Conservation (phyloP, 2,113 vertebrate genomes). For the Cottus gobio region DNA sequence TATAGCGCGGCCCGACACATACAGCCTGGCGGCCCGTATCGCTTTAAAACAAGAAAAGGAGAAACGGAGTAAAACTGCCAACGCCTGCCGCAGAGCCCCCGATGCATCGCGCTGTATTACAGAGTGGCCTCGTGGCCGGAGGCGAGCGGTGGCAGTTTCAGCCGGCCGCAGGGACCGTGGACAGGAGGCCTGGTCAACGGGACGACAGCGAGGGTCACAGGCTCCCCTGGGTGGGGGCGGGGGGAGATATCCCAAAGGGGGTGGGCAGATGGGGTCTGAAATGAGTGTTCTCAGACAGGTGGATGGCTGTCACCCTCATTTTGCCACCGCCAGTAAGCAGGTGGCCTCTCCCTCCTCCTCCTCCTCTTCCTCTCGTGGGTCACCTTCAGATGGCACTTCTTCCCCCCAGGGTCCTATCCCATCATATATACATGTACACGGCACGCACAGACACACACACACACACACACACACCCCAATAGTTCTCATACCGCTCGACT, state of each 20-base stretch:
- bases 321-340: slow-evolving; percentile 78
- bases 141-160: slow-evolving; percentile 51
- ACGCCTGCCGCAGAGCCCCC: slow-evolving; percentile 14
- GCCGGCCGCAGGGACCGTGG: slow-evolving; percentile 39
- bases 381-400: slow-evolving; percentile 81
- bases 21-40: slow-evolving; percentile 51
- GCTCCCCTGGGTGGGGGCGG: slow-evolving; percentile 75
- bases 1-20: slow-evolving; percentile 52
- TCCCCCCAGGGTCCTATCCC: slow-evolving; percentile 70
- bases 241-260: slow-evolving; percentile 72
- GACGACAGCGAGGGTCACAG: slow-evolving; percentile 80
- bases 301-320: slow-evolving; percentile 85
- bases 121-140: slow-evolving; percentile 51
- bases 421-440: slow-evolving; percentile 69
- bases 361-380: slow-evolving; percentile 71
- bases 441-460: slow-evolving; percentile 51
- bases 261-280: slow-evolving; percentile 79
- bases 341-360: slow-evolving; percentile 79
- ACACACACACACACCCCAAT: slow-evolving; percentile 46
- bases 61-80: slow-evolving; percentile 51
- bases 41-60: slow-evolving; percentile 67
- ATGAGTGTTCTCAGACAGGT: slow-evolving; percentile 81
- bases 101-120: slow-evolving; percentile 51
- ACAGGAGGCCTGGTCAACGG: slow-evolving; percentile 68
- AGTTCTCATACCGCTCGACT: slow-evolving; percentile 52